Conservation (phyloP, 2,797 vertebrate species). For the Peromyscus aztecus region DNA sequence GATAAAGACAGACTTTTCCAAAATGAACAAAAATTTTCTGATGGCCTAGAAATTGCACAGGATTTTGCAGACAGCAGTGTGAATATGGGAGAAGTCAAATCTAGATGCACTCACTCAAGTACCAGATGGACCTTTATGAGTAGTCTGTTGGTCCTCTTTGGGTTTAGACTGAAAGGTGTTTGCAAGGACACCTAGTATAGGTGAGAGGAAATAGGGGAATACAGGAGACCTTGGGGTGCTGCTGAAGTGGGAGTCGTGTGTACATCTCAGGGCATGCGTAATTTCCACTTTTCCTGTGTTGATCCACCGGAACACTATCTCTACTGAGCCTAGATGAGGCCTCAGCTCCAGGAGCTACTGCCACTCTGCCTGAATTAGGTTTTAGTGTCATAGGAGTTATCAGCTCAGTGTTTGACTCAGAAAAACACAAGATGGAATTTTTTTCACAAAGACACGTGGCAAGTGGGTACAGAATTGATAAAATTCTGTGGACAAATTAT, state of each 20-base stretch:
- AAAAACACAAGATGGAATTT: neutral
- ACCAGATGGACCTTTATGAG: neutral
- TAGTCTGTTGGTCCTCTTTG: neutral
- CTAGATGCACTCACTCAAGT: neutral
- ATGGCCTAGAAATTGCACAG: neutral
- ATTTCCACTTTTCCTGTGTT: neutral
- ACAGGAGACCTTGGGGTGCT: neutral
- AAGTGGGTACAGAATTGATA: conserved; percentile 27
- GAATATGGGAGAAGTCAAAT: neutral
- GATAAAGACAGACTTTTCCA: neutral
- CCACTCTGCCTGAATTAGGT: neutral
- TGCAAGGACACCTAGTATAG: neutral
- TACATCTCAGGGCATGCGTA: accelerated
- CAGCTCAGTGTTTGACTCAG: neutral
- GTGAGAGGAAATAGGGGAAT: neutral
- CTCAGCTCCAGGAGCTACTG: neutral
- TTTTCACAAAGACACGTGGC: neutral
- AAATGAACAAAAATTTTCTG: neutral
- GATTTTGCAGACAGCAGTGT: neutral
- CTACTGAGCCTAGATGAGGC: too few species aligned
- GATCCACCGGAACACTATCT: neutral
- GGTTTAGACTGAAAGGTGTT: neutral
- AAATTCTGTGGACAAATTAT: neutral
- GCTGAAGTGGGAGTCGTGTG: neutral
- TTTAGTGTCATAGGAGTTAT: neutral